Percentiles rank a stretch among this genome's conserved stretches.
Conservation (phyloP, 2,113 vertebrate species). For the Platysteira castanea region DNA sequence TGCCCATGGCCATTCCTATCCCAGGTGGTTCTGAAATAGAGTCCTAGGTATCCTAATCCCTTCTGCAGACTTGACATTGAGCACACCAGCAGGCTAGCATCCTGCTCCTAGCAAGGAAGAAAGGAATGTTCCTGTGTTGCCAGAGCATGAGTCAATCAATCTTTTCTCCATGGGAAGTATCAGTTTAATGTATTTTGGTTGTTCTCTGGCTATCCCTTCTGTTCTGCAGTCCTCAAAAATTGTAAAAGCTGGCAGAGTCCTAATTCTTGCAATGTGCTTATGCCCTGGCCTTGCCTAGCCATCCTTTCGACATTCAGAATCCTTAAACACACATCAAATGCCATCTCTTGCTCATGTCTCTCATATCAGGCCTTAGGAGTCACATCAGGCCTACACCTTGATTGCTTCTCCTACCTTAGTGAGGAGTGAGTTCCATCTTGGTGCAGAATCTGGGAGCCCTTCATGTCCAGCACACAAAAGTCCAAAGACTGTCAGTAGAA, state of each 20-base stretch:
- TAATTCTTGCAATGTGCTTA: background rate
- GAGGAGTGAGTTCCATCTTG: background rate
- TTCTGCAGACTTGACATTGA: background rate
- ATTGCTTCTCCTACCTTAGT: background rate
- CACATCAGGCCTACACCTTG: background rate
- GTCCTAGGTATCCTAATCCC: background rate
- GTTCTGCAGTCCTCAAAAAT: background rate
- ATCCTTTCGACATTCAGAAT: background rate
- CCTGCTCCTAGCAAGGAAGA: background rate
- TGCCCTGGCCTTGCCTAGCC: background rate
- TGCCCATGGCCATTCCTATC: background rate
- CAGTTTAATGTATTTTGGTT: background rate
- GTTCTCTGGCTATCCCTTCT: background rate
- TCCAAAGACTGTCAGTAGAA: background rate
- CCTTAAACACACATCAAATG: background rate
- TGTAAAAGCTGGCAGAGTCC: background rate
- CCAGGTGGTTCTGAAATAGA: background rate
- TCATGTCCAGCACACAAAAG: background rate
- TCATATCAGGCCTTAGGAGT: background rate
- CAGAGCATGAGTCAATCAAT: background rate
- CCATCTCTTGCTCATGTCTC: background rate
- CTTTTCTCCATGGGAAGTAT: background rate
- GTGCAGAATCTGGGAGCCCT: background rate
- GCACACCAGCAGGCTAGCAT: background rate
- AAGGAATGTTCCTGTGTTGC: background rate